Percentiles rank a stretch among this genome's conserved stretches.
phyloP scores from a whole-genome alignment of 2,113 vertebrate genomes.

The Acrocephalus kingi region DNA sequence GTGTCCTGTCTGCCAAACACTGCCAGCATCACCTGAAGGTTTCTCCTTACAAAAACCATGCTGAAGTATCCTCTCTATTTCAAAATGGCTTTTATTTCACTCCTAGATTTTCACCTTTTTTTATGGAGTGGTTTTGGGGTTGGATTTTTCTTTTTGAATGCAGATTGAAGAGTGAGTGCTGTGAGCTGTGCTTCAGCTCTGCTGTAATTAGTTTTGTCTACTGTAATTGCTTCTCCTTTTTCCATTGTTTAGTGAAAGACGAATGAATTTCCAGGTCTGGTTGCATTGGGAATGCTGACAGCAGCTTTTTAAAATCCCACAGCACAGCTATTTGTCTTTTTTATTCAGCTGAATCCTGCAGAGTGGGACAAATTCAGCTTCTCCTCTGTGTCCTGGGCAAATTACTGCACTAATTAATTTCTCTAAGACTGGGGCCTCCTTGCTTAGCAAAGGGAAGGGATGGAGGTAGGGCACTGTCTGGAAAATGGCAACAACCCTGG shows the following conservation, averaged over 20 bases:
- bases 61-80: background rate
- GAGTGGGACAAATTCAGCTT: background rate
- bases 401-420: constrained; percentile 25
- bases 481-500: background rate
- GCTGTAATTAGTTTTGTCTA: constrained; percentile 28
- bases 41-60: background rate
- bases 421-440: background rate
- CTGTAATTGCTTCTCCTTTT: constrained; percentile 36
- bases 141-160: background rate
- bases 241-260: constrained; percentile 8
- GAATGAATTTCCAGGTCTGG: constrained; percentile 39
- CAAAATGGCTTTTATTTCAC: background rate
- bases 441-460: background rate
- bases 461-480: background rate
- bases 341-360: constrained; percentile 28
- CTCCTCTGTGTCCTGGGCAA: background rate
- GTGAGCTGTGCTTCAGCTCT: background rate
- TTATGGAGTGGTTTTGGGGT: background rate
- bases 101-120: background rate
- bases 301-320: constrained; percentile 15
- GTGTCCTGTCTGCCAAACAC: background rate
- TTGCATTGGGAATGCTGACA: constrained; percentile 7
- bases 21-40: background rate
- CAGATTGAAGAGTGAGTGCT: background rate
- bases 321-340: constrained; percentile 17